phyloP scores from a whole-genome alignment of 2,888 invertebrate species.

The Scaptomyza parva region DNA sequence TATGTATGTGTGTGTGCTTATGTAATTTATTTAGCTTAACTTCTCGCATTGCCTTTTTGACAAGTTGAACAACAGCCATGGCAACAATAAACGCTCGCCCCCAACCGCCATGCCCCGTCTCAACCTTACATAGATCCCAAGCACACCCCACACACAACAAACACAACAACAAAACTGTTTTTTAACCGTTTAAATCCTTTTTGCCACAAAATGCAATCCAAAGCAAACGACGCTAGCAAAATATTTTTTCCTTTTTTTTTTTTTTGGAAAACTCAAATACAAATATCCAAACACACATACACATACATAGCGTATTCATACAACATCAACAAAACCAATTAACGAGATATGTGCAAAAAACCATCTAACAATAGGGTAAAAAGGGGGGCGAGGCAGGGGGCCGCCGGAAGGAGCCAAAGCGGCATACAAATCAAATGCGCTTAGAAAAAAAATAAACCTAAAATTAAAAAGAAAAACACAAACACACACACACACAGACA shows the following conservation, averaged over 20 bases:
- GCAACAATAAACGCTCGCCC: slow-evolving; percentile 52
- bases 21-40: slow-evolving; percentile 65
- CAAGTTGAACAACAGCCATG: slow-evolving; percentile 71
- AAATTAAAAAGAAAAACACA: slow-evolving; percentile 66
- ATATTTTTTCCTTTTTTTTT: too few relatives aligned
- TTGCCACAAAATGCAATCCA: slow-evolving; percentile 72
- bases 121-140: too few relatives aligned
- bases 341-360: slow-evolving; percentile 72
- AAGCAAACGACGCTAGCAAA: slow-evolving; percentile 48
- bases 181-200: slow-evolving; percentile 46
- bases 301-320: too few relatives aligned
- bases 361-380: too few relatives aligned
- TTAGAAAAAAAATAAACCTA: slow-evolving; percentile 67
- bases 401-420: slow-evolving; percentile 56
- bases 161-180: slow-evolving; percentile 16
- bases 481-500: slow-evolving; percentile 16
- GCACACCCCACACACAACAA: slow-evolving; percentile 11
- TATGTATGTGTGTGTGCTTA: slow-evolving; percentile 58
- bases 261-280: slow-evolving; percentile 43
- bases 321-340: slow-evolving; percentile 72
- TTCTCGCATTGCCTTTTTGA: slow-evolving; percentile 64
- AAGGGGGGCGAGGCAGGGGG: neutral
- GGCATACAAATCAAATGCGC: slow-evolving; percentile 65
- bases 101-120: neutral
- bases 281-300: slow-evolving; percentile 23